Percentiles rank a stretch among this genome's conserved stretches.
Conservation (phyloP, 1,140 invertebrate genomes). For the Chrysoperla carnea region DNA sequence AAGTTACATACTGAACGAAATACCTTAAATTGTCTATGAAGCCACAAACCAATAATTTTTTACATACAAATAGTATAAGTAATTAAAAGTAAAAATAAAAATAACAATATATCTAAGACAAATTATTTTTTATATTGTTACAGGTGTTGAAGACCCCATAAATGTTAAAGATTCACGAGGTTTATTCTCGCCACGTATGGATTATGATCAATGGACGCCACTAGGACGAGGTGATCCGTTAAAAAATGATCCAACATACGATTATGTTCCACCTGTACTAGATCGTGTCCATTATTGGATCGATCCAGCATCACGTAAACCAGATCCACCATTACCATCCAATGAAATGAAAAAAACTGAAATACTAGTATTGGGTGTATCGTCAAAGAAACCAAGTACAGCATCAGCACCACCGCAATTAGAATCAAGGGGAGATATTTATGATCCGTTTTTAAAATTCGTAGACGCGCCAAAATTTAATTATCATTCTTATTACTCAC, state of each 20-base stretch:
- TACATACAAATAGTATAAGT: too few species aligned
- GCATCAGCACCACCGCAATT: conserved; percentile 16
- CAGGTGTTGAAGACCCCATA: neutral
- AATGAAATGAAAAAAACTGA: conserved; percentile 34
- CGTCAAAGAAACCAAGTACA: conserved; percentile 40
- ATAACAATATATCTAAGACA: too few species aligned
- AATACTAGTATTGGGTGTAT: conserved; percentile 45
- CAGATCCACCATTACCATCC: conserved; percentile 18
- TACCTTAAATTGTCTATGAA: too few species aligned
- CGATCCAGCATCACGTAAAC: conserved; percentile 26
- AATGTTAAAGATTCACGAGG: conserved; percentile 15
- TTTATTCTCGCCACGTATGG: conserved; percentile 46
- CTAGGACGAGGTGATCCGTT: conserved; percentile 54
- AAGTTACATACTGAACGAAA: too few species aligned
- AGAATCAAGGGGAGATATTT: conserved; percentile 18
- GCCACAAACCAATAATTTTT: too few species aligned
- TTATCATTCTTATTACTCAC: conserved; percentile 13
- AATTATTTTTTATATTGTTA: neutral
- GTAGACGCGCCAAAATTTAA: conserved; percentile 27
- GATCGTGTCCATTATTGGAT: conserved; percentile 61
- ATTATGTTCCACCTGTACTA: conserved; percentile 58
- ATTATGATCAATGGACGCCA: conserved; percentile 61
- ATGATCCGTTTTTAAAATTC: conserved; percentile 29
- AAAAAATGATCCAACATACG: conserved; percentile 63
- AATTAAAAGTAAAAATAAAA: too few species aligned